Evolutionary conservation across 2,797 vertebrate genomes (phyloP).

Genomic region (Ficedula albicollis): DNA sequence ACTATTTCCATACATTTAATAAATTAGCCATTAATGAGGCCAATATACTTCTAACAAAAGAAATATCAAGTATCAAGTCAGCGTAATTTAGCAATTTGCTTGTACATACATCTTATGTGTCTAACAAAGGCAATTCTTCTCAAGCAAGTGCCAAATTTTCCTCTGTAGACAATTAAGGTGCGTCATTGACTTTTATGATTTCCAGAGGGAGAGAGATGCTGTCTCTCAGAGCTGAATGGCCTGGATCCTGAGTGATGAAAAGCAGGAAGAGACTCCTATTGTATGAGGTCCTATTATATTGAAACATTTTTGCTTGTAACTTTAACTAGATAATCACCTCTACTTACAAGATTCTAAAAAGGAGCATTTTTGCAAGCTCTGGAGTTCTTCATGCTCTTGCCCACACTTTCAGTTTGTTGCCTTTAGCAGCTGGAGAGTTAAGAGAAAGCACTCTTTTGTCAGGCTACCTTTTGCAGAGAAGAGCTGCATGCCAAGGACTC

Average conservation of each 20-base stretch:
- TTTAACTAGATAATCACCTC: neutral
- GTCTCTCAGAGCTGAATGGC: neutral
- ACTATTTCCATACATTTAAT: neutral
- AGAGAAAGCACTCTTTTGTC: neutral
- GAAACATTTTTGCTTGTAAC: neutral
- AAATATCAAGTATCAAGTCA: neutral
- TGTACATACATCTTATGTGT: neutral
- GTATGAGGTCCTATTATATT: neutral
- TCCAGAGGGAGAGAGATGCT: neutral
- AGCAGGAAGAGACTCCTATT: neutral
- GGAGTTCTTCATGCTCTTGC: neutral
- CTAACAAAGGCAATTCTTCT: neutral
- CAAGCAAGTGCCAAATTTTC: neutral
- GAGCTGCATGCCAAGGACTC: neutral
- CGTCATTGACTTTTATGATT: neutral
- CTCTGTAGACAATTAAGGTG: neutral
- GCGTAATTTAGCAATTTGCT: neutral
- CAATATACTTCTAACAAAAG: neutral
- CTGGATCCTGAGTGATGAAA: neutral
- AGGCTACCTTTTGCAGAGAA: neutral
- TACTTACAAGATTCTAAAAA: neutral
- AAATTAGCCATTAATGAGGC: neutral
- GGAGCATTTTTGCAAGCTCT: neutral
- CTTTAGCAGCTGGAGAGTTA: neutral
- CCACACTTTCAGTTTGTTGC: neutral